Conservation (phyloP, 2,797 vertebrate species). For the Gymnothorax reevesii region DNA sequence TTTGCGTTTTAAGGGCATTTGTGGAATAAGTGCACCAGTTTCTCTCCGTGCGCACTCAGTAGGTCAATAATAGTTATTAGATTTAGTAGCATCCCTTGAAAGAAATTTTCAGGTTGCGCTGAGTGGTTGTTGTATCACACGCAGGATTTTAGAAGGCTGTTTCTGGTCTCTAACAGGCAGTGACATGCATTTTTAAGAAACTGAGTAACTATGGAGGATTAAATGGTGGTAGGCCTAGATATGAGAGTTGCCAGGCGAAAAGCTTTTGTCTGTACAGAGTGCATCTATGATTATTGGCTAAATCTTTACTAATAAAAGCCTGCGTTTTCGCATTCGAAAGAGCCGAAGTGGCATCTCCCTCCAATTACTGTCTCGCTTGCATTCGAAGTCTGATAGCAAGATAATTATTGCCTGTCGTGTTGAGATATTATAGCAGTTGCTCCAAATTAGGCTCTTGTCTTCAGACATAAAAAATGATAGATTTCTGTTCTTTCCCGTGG, state of each 20-base stretch:
- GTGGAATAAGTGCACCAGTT: neutral
- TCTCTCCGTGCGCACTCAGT: neutral
- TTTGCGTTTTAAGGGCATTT: neutral
- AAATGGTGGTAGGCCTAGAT: conserved; percentile 8
- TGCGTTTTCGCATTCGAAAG: conserved; percentile 16
- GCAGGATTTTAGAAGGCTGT: neutral
- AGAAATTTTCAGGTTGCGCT: neutral
- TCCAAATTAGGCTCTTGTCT: conserved; percentile 33
- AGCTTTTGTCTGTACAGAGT: neutral
- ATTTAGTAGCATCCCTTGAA: neutral
- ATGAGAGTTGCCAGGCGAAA: neutral
- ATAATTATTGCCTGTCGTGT: conserved; percentile 39
- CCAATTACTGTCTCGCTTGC: conserved; percentile 34
- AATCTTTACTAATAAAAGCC: conserved; percentile 29
- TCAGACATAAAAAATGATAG: conserved; percentile 23
- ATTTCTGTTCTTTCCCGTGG: conserved; percentile 20
- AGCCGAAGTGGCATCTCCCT: conserved; percentile 26
- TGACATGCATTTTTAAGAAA: neutral
- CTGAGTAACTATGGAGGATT: neutral
- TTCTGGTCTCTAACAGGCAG: neutral
- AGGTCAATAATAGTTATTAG: neutral
- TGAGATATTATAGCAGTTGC: conserved; percentile 36
- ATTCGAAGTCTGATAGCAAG: conserved; percentile 32
- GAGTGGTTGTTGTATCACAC: neutral
- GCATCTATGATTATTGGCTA: conserved; percentile 16